Base-by-base conservation (phyloP, 2,888 invertebrate species). In the Monochamus alternatus region DNA sequence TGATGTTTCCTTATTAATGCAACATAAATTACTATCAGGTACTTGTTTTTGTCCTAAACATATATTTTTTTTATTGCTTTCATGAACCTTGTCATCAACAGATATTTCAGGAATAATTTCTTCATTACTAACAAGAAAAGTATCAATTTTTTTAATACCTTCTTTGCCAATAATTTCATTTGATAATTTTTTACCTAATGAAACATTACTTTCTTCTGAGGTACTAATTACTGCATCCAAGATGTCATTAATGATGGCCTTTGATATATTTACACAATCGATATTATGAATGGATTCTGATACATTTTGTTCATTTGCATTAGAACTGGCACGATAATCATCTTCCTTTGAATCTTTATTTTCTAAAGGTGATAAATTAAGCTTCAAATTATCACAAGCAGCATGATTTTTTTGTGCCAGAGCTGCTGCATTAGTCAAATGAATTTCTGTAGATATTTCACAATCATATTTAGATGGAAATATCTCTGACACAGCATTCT, bases 401-500 rank as follows among this genome's bases (percentile, higher is more conserved):
- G 55, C 55, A 14, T 51, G 3, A 4, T 5, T 10, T 9, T 4
- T 7, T 55, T 22, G 55, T 55, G 55, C 14, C 55, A 55, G 55
- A 55, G 55, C 5, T 5, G 22, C 55, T 55, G 55, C 55, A 14
- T n/a, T 14, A n/a, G 14, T 14, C 55, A 10, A 47, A 47, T 47
- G 8, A 47, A 47, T 47, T 47, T 9, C 10, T 10, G 47, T 12
- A 47, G 47, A 55, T 14, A 55, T 14, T 12, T 55, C 55, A n/a
- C 55, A 3, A n/a, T 55, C 7, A n/a, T n/a, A 14, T 47, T 47
- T 47, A 47, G 10, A 10, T 47, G 55, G 55, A 55, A 55, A 3
- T 55, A n/a, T 55, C 55, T 55, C 55, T 55, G 55, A 55, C 55
- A 55, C 55, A 55, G 55, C 14, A 55, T 55, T 22, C 55, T 3